Percentiles rank a stretch among this genome's conserved stretches.
These are phyloP conservation scores for Phalera bucephala DNA, from an alignment of 2,888 invertebrate genomes.

Conservation along the genomic window DNA sequence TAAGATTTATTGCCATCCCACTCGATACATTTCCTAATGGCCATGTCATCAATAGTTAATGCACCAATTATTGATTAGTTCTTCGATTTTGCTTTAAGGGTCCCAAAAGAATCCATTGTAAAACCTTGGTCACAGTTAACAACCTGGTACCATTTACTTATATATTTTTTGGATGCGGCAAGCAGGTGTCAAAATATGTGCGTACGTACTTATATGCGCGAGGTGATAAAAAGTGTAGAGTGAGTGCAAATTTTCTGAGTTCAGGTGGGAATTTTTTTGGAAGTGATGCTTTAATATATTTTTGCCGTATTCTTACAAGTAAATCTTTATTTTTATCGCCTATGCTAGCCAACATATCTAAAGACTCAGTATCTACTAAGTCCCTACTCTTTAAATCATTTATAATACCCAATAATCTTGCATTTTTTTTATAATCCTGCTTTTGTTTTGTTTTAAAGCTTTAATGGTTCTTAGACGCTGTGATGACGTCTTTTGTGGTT, in stretches of 20 bases:
- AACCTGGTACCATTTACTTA: background rate
- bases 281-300: background rate
- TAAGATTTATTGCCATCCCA: background rate
- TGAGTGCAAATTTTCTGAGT: slow-evolving; percentile 7
- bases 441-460: slow-evolving; percentile 1
- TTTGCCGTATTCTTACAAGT: background rate
- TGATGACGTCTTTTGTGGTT: no score
- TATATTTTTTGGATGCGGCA: slow-evolving; percentile 6
- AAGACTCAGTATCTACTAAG: slow-evolving; percentile 1
- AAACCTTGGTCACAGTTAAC: background rate
- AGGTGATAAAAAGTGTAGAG: slow-evolving; percentile 9
- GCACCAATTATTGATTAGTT: no score
- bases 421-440: background rate
- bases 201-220: slow-evolving; percentile 9
- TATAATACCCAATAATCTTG: background rate
- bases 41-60: background rate
- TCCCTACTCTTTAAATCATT: background rate
- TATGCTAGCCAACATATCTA: background rate
- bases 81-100: background rate
- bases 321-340: slow-evolving; percentile 1
- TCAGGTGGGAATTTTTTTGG: slow-evolving; percentile 1
- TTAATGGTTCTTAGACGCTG: no score
- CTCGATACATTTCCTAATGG: background rate
- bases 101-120: background rate
- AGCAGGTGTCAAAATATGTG: slow-evolving; percentile 4